Conservation (phyloP, 2,888 invertebrate species). For the Pecten maximus region DNA sequence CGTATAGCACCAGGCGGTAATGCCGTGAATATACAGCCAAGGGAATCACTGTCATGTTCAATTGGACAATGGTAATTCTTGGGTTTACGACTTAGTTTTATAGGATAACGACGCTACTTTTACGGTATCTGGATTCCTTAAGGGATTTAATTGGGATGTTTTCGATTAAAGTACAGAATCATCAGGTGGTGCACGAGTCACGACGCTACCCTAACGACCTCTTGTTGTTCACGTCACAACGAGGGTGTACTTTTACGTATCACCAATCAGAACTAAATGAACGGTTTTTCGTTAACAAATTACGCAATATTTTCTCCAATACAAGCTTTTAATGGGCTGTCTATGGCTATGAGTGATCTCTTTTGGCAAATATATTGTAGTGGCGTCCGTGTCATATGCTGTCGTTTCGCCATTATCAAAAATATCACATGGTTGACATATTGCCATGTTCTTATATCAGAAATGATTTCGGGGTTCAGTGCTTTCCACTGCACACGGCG, state of each 20-base stretch:
- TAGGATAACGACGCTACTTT: not conserved
- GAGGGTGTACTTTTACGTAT: not conserved
- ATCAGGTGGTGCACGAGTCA: not conserved
- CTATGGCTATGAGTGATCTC: not conserved
- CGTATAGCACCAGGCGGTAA: not conserved
- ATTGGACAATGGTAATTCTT: not conserved
- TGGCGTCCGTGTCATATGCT: not conserved
- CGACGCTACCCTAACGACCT: not conserved
- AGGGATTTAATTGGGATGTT: not conserved
- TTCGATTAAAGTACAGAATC: constrained; percentile 1
- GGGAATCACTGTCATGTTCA: not conserved
- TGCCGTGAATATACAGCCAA: not conserved
- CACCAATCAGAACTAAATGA: not conserved
- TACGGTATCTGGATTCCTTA: not conserved
- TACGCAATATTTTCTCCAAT: not conserved
- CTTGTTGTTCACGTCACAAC: not conserved
- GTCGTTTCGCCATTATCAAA: not conserved
- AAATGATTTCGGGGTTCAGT: not conserved
- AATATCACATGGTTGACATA: not conserved
- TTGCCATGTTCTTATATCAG: not conserved
- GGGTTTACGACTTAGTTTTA: not conserved
- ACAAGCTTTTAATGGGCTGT: not conserved
- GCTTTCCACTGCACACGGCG: not conserved
- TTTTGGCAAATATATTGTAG: not conserved
- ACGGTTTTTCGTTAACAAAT: not conserved